Evolutionary conservation across 2,113 vertebrate species (phyloP).

Genomic region (Corythornis vintsioides): DNA sequence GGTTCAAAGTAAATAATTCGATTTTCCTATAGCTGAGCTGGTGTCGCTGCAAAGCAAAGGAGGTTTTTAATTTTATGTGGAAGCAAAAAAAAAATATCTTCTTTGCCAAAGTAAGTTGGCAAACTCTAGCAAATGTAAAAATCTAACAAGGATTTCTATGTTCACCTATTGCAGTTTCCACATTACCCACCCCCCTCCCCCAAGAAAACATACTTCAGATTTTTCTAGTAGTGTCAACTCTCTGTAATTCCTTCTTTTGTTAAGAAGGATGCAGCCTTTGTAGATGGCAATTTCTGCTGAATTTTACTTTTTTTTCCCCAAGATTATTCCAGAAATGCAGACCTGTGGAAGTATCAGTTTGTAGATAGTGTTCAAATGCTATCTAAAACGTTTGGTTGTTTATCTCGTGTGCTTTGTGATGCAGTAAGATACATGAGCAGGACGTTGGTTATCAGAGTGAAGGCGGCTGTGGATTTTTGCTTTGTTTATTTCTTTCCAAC

Average conservation of each 20-base stretch:
- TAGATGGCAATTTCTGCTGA: not conserved
- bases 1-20: not conserved
- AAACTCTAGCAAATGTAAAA: not conserved
- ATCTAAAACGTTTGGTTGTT: not conserved
- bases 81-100: not conserved
- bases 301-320: not conserved
- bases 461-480: not conserved
- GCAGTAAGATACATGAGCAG: not conserved
- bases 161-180: not conserved
- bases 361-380: not conserved
- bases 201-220: not conserved
- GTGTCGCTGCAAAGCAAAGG: not conserved
- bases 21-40: not conserved
- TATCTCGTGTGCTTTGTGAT: not conserved
- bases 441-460: not conserved
- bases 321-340: not conserved
- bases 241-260: not conserved
- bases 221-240: not conserved
- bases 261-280: not conserved
- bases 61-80: not conserved
- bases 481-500: not conserved
- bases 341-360: not conserved
- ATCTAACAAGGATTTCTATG: not conserved
- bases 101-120: not conserved
- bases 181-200: not conserved